Base-by-base conservation (phyloP, 2,113 vertebrate species). In the Phylloscopus whistleri region DNA sequence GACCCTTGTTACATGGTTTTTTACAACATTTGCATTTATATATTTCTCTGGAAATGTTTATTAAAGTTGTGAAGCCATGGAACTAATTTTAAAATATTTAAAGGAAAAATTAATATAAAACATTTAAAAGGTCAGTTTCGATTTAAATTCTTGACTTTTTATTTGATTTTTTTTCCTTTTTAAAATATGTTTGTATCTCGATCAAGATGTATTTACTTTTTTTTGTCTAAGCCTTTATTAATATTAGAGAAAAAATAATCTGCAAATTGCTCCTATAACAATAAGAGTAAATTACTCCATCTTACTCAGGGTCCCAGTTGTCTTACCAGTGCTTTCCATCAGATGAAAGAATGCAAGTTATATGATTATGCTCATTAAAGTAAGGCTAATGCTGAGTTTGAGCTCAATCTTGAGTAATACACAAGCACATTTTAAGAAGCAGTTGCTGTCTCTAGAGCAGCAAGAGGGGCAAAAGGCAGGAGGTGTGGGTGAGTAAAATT, bases 41-140 rank as follows among this genome's bases (percentile, higher is more conserved):
- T 69, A 41, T 80, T 79, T 27, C 6, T 68, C 20, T 86, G 59
- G 23, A 85, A 93, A 53, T 41, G 3, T 67, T 86, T 91, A n/a
- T 37, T 64, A 4, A 33, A 59, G 9, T 43, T 72, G 43, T 68
- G 18, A 86, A 89, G 52, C 9, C 26, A 7, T 52, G 21, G 84
- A 89, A 24, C 2, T 51, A 2, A 76, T 73, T 69, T 18, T 5
- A 23, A 56, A 85, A 46, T 14, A 27, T 52, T 81, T 52, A 31
- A 79, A 60, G 30, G 9, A 41, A 78, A 94, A 87, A 67, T 23
- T 23, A 70, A 18, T 33, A 39, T 21, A 70, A 66, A 89, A 33
- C 18, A 46, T 3, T 3, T 13, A 37, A 56, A 67, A 22, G 23
- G 3, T 55, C 18, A 24, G 7, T 20, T 72, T 83, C 0, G 0